Conservation (phyloP, 2,888 invertebrate genomes). For the Petrolisthes manimaculis region DNA sequence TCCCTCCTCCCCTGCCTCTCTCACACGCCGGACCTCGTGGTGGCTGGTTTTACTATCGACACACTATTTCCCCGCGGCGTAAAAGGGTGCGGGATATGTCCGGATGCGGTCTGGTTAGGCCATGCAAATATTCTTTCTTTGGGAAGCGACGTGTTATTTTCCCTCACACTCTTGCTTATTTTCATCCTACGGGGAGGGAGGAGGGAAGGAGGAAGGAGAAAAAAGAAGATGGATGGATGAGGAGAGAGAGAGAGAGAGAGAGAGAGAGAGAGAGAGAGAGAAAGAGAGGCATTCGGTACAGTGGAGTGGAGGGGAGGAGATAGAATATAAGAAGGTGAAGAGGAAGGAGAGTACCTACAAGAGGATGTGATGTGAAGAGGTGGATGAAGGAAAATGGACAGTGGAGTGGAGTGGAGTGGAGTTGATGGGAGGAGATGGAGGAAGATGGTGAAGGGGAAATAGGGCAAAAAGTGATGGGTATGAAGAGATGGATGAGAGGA, state of each 20-base stretch:
- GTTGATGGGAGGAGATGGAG: not conserved
- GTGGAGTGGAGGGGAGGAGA: not conserved
- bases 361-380: constrained; percentile 16
- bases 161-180: constrained; percentile 8
- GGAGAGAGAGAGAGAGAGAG: not conserved
- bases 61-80: not conserved
- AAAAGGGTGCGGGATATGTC: constrained; percentile 3
- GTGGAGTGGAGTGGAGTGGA: not conserved
- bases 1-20: constrained; percentile 9
- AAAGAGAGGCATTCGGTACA: not conserved
- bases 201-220: not conserved
- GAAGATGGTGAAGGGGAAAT: not conserved
- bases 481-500: not conserved
- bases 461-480: not conserved
- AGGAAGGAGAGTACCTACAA: not conserved
- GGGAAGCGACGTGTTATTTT: constrained; percentile 2
- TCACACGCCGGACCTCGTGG: constrained; percentile 9
- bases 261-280: not conserved
- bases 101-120: not conserved
- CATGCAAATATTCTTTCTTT: not conserved
- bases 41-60: constrained; percentile 8
- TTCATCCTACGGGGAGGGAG: not conserved
- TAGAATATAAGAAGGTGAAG: not conserved
- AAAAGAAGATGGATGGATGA: not conserved
- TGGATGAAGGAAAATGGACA: not conserved